Evolutionary conservation across 2,113 vertebrate species (phyloP).

Genomic region (western clawed frog (Xenopus tropicalis)): DNA sequence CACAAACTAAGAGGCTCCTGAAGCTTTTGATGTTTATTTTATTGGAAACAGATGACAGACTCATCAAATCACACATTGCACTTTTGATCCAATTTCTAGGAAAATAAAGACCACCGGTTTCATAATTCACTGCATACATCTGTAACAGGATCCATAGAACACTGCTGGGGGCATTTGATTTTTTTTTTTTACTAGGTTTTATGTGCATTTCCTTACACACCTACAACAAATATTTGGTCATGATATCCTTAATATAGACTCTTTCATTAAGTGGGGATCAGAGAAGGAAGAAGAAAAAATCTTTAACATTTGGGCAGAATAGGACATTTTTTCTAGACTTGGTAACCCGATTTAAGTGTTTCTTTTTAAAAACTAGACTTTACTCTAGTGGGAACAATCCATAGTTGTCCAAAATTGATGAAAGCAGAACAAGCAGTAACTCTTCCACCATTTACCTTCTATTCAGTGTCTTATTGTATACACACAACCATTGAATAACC

Average conservation of each 20-base stretch:
- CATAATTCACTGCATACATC: slow-evolving; percentile 1
- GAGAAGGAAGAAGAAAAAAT: too few relatives aligned
- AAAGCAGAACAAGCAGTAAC: too few relatives aligned
- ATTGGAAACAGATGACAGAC: slow-evolving; percentile 10
- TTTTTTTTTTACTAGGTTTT: not conserved
- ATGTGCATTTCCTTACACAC: not conserved
- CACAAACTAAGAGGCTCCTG: not conserved
- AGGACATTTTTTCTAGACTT: too few relatives aligned
- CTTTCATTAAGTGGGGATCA: too few relatives aligned
- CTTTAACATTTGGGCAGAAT: too few relatives aligned
- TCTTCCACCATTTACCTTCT: too few relatives aligned
- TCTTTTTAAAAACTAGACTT: too few relatives aligned
- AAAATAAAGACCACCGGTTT: not conserved
- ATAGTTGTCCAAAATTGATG: too few relatives aligned
- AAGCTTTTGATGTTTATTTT: not conserved
- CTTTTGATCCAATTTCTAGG: slow-evolving; percentile 1
- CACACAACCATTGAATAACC: too few relatives aligned
- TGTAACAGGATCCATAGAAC: not conserved
- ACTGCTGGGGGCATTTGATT: slow-evolving; percentile 1
- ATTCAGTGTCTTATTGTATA: too few relatives aligned
- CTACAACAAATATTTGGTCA: not conserved
- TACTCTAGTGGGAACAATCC: too few relatives aligned
- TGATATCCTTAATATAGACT: not conserved
- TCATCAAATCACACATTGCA: slow-evolving; percentile 1
- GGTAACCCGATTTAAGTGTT: too few relatives aligned